A percentile compares a stretch with the other conserved stretches of the same genome.
Evolutionary conservation across 2,888 invertebrate genomes (phyloP).

Genomic region (Deilephila porcellus): DNA sequence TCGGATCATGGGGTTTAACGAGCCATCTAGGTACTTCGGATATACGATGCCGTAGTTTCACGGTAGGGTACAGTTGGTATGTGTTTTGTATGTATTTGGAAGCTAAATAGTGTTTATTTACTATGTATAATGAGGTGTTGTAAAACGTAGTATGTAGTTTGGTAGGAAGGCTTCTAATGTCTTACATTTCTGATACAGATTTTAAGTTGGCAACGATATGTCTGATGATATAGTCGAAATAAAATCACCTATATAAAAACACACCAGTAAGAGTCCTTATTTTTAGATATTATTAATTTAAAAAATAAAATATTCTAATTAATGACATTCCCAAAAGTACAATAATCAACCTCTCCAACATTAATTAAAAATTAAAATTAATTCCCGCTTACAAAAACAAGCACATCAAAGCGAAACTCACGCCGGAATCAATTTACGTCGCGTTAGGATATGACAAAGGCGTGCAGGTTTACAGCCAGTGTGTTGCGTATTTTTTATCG

Average conservation of each 20-base stretch:
- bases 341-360: background rate
- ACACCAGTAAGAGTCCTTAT: too few species aligned
- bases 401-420: background rate
- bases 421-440: slow-evolving; percentile 18
- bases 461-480: slow-evolving; percentile 9
- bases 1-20: slow-evolving; percentile 77
- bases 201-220: too few species aligned
- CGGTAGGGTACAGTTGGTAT: slow-evolving; percentile 15
- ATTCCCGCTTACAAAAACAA: background rate
- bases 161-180: too few species aligned
- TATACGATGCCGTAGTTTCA: slow-evolving; percentile 28
- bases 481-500: slow-evolving; percentile 59
- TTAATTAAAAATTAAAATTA: background rate
- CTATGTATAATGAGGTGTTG: too few species aligned
- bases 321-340: too few species aligned
- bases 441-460: slow-evolving; percentile 20
- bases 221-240: too few species aligned
- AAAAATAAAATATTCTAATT: too few species aligned
- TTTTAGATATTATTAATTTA: too few species aligned
- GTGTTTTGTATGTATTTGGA: slow-evolving; percentile 15
- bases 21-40: slow-evolving; percentile 51
- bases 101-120: background rate
- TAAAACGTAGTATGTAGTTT: too few species aligned
- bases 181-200: too few species aligned
- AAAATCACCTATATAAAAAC: too few species aligned